Conservation (phyloP, 2,113 vertebrate species). For the Nothobranchius furzeri region DNA sequence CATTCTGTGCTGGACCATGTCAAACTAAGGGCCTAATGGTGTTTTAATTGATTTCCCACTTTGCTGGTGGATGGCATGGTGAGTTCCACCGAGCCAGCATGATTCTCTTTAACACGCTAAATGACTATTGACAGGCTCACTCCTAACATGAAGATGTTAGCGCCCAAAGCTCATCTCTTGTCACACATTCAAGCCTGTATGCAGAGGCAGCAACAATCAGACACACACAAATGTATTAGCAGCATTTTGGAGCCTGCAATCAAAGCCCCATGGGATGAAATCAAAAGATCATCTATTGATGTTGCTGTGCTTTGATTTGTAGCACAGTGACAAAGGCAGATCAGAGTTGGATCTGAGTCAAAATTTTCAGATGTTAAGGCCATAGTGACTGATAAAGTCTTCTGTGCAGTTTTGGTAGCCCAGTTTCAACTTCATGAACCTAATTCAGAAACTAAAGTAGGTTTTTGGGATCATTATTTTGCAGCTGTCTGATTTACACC, state of each 20-base stretch:
- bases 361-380: conserved; percentile 3
- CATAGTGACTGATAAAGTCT: not conserved
- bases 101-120: conserved; percentile 49
- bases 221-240: conserved; percentile 3
- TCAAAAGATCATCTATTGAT: conserved; percentile 23
- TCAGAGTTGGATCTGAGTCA: not conserved
- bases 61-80: conserved; percentile 38
- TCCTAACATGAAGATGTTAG: conserved; percentile 45
- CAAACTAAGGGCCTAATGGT: conserved; percentile 53
- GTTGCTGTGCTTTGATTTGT: conserved; percentile 4
- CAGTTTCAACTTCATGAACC: too few relatives aligned
- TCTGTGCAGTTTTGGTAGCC: too few relatives aligned
- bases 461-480: too few relatives aligned
- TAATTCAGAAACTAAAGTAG: too few relatives aligned
- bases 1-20: conserved; percentile 37
- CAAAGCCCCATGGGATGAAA: conserved; percentile 35
- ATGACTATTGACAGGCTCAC: conserved; percentile 56
- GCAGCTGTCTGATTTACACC: too few relatives aligned
- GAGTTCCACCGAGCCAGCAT: conserved; percentile 41
- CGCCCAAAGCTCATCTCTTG: conserved; percentile 24
- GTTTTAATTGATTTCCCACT: conserved; percentile 69
- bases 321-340: conserved; percentile 2
- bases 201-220: not conserved
- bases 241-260: conserved; percentile 29
- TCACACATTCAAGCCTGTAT: not conserved